Evolutionary conservation across 2,113 vertebrate genomes (phyloP), one percentile per base, ranked within the genome.

Genomic region (Pampusana beccarii): DNA sequence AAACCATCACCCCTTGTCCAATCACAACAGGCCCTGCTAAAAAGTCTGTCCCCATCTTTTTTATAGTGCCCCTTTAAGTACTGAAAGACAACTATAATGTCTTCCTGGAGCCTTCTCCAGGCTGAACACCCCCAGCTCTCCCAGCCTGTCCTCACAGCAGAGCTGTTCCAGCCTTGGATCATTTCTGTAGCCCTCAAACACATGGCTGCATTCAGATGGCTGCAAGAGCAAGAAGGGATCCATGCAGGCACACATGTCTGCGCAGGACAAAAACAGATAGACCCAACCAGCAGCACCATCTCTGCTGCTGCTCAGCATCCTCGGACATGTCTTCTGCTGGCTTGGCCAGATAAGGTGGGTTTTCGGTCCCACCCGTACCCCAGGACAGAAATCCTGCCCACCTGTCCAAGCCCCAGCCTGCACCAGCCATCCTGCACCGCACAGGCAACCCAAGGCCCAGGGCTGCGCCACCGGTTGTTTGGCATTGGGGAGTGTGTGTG

Each of bases 371-470:
- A 36, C 25, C 61, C 34, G 20, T 26, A 53, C 17, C 12, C 36
- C 5, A 6, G 78, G 78, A 62, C 24, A 65, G 90, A 84, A 71
- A 44, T 19, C 10, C 2, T 0, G 0, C 31, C 36, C 0, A 0
- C 10, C 8, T 2, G 1, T 26, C 26, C 0, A 0, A 67, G n/a
- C 28, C 34, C 26, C 0, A 0, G 10, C 13, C 54, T 58, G n/a
- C 80, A 31, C 15, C 3, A 0, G 66, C n/a, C 6, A 0, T 25
- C 18, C 23, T 25, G 53, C 6, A 34, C 53, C 3, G 1, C 12
- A 2, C 2, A 46, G 5, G 79, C 54, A 51, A n/a, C 28, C 10
- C 34, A 26, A 70, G 5, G 16, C 51, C 34, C 3, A 1, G 9
- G 21, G n/a, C 23, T 36, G 42, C 7, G 57, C 62, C 10, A 2